These are phyloP conservation scores for Salvelinus namaycush DNA, from an alignment of 2,113 vertebrate species.

Conservation along the genomic window DNA sequence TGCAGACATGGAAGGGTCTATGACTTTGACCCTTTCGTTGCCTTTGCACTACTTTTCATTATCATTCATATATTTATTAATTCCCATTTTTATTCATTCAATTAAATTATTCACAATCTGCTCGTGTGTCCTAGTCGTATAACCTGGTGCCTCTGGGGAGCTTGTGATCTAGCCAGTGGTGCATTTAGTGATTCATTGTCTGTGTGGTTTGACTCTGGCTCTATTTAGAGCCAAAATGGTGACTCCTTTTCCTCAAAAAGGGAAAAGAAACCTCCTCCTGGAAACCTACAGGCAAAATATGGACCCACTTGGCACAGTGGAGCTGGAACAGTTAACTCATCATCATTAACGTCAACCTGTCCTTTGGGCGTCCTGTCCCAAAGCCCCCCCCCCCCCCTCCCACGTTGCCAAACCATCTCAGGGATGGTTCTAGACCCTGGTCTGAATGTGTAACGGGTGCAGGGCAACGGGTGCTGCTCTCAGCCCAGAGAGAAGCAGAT, in stretches of 20 bases:
- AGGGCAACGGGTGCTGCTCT: not conserved
- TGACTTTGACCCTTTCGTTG: not conserved
- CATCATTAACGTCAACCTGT: slow-evolving; percentile 27
- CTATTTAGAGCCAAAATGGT: not conserved
- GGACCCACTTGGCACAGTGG: slow-evolving; percentile 40
- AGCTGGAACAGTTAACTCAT: not conserved
- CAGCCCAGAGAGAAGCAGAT: not conserved
- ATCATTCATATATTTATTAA: slow-evolving; percentile 18
- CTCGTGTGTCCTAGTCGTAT: not conserved
- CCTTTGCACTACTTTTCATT: slow-evolving; percentile 5
- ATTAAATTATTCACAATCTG: too few species aligned
- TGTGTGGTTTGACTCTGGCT: slow-evolving; percentile 23
- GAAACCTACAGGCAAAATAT: slow-evolving; percentile 42
- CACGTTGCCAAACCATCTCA: slow-evolving; percentile 16
- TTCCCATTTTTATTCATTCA: slow-evolving; percentile 6
- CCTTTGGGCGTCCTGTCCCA: slow-evolving; percentile 18
- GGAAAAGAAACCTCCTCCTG: slow-evolving; percentile 24
- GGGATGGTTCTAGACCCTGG: slow-evolving; percentile 13
- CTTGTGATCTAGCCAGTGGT: not conserved
- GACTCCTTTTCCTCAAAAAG: not conserved
- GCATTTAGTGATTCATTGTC: slow-evolving; percentile 44
- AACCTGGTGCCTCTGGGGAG: not conserved
- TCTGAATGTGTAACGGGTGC: not conserved
- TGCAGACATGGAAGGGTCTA: slow-evolving; percentile 34
- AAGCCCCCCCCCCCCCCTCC: not conserved